Evolutionary conservation across 2,888 invertebrate species (phyloP).

Genomic region (Cephus sareptanus): DNA sequence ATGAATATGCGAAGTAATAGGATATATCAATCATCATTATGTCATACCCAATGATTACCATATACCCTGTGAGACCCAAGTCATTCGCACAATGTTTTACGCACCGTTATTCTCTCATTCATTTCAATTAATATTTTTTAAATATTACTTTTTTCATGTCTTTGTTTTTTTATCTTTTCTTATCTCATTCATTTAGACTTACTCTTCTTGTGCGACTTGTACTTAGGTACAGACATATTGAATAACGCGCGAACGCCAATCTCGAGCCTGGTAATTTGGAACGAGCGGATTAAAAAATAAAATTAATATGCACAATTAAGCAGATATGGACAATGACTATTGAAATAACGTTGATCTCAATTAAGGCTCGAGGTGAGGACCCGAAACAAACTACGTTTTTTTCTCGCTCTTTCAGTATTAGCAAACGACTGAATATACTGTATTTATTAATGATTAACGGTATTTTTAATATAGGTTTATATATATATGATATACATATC

Average conservation of each 20-base stretch:
- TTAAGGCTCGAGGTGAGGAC: background rate
- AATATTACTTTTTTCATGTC: background rate
- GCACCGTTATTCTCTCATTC: background rate
- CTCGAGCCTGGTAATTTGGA: background rate
- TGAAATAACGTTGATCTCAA: background rate
- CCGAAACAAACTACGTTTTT: background rate
- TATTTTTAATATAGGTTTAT: conserved; percentile 33
- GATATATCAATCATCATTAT: background rate
- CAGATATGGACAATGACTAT: background rate
- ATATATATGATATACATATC: conserved; percentile 22
- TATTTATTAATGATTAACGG: conserved; percentile 42
- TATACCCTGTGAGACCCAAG: background rate
- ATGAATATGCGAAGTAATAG: background rate
- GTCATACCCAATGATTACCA: background rate
- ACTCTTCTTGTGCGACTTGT: background rate
- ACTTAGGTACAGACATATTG: background rate
- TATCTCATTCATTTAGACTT: background rate
- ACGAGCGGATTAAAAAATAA: background rate
- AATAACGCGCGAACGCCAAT: background rate
- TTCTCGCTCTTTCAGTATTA: conserved; percentile 39
- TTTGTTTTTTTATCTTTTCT: background rate
- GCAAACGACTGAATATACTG: conserved; percentile 48
- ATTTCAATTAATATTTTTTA: background rate
- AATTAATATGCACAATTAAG: background rate
- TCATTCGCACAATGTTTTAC: background rate